Percentiles rank a stretch among this genome's conserved stretches.
Conservation (phyloP, 2,797 vertebrate genomes). For the Gymnothorax reevesii region DNA sequence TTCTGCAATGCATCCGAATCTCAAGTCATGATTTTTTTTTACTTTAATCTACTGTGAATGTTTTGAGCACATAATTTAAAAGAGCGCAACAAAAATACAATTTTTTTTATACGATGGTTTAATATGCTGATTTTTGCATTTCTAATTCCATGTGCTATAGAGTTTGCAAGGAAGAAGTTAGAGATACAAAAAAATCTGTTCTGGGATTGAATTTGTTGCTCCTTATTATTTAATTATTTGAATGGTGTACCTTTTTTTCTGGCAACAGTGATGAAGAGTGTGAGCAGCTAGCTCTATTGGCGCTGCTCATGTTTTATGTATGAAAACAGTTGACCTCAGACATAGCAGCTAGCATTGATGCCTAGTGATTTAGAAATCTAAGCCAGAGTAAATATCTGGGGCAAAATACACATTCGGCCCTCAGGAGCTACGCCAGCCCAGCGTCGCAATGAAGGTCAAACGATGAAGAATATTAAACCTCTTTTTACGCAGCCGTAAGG, state of each 20-base stretch:
- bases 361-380: neutral
- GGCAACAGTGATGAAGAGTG: neutral
- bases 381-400: neutral
- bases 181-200: neutral
- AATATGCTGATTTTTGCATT: neutral
- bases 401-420: neutral
- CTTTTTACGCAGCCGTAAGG: neutral
- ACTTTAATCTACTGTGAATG: slow-evolving; percentile 13
- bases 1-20: neutral
- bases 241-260: neutral
- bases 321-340: neutral
- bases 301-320: neutral
- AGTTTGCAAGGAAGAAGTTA: neutral
- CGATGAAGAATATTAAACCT: neutral
- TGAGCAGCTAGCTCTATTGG: neutral
- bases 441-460: neutral
- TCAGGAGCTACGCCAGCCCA: neutral
- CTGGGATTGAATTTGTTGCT: neutral
- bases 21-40: slow-evolving; percentile 15
- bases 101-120: neutral
- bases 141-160: neutral
- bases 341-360: neutral
- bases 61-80: slow-evolving; percentile 9
- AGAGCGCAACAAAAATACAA: neutral
- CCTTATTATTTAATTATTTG: neutral